Conservation (phyloP, 2,797 vertebrate species). For the Tiaroga cobitis region DNA sequence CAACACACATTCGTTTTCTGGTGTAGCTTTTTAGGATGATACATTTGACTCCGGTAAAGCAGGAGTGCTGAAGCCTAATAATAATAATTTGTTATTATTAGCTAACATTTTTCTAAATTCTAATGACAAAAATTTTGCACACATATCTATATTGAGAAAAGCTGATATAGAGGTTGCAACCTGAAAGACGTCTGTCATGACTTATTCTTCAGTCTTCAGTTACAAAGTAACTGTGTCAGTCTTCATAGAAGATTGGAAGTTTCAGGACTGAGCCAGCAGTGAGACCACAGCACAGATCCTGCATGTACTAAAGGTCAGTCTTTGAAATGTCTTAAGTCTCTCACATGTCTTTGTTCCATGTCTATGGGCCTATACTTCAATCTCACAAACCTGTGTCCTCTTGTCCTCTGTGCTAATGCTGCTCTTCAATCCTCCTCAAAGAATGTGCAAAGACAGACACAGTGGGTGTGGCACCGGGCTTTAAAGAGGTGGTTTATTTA, state of each 20-base stretch:
- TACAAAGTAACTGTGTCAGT: constrained; percentile 3
- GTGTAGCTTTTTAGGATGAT: neutral
- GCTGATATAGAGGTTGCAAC: neutral
- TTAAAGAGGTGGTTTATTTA: neutral
- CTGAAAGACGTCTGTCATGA: neutral
- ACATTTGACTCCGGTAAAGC: neutral
- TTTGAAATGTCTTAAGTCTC: constrained; percentile 5
- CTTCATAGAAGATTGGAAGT: neutral
- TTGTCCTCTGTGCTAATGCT: constrained; percentile 5
- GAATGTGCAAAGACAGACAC: neutral
- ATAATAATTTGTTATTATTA: neutral
- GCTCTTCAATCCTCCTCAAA: neutral
- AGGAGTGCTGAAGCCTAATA: no score
- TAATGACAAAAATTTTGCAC: neutral
- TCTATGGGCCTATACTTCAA: neutral
- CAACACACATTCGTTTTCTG: neutral
- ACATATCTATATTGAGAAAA: neutral
- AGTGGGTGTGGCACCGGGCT: neutral
- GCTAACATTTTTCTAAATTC: neutral
- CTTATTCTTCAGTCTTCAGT: neutral
- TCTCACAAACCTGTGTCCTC: constrained; percentile 4
- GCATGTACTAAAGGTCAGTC: constrained; percentile 10
- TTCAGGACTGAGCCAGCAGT: neutral
- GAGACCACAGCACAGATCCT: neutral
- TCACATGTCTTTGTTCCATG: constrained; percentile 11